A percentile compares a stretch with the other conserved stretches of the same genome.
Conservation (phyloP, 35 echinoderm and acorn worm genomes). For the Chiridota heheva region DNA sequence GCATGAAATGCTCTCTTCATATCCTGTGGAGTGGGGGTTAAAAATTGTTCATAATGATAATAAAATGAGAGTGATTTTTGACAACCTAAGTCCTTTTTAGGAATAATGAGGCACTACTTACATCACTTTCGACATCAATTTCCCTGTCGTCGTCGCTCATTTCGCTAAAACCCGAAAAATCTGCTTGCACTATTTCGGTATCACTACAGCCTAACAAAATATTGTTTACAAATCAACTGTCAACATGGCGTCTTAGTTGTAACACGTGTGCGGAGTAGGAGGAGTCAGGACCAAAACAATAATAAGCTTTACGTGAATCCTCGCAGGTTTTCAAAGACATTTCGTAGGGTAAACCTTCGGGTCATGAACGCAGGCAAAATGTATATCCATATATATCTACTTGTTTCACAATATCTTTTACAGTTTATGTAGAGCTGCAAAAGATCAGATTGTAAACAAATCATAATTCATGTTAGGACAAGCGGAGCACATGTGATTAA, state of each 20-base stretch:
- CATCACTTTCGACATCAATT: conserved; percentile 74
- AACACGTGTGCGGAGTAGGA: neutral
- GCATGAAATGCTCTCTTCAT: too few relatives aligned
- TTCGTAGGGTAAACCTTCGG: neutral
- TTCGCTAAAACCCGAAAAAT: neutral
- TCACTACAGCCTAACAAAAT: conserved; percentile 51
- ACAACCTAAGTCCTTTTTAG: too few relatives aligned
- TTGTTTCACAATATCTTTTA: too few relatives aligned
- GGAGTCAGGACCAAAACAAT: neutral
- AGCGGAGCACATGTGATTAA: too few relatives aligned
- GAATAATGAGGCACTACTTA: too few relatives aligned
- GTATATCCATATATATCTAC: too few relatives aligned
- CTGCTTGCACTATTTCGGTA: conserved; percentile 52
- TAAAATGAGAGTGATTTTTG: too few relatives aligned
- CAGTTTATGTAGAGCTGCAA: too few relatives aligned
- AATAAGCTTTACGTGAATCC: neutral
- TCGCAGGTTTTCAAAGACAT: neutral
- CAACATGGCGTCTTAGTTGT: neutral
- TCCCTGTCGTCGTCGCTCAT: conserved; percentile 81
- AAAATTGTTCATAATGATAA: too few relatives aligned
- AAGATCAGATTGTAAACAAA: too few relatives aligned
- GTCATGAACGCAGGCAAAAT: neutral
- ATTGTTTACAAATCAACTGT: conserved; percentile 32
- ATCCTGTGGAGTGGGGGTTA: too few relatives aligned
- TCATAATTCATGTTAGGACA: too few relatives aligned